These are phyloP conservation scores for Schizopygopsis malacanthus DNA, from an alignment of 2,797 vertebrate genomes.

Conservation along the genomic window DNA sequence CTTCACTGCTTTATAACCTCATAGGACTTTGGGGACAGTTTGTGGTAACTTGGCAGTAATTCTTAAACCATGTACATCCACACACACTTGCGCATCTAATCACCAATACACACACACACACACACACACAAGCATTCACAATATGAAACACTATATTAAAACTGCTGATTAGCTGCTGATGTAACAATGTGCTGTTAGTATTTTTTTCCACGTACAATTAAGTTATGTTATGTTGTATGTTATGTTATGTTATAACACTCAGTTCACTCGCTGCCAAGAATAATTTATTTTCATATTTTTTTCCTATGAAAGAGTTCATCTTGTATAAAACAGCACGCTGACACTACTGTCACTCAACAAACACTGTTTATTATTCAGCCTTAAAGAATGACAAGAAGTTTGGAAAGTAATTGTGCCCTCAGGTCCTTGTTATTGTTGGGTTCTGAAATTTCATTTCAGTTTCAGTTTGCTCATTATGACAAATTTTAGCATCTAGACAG, in stretches of 20 bases:
- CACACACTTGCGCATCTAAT: background rate
- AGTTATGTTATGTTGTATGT: no score
- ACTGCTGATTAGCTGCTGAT: background rate
- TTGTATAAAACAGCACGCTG: background rate
- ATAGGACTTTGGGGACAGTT: background rate
- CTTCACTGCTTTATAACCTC: background rate
- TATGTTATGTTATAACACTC: no score
- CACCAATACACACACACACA: background rate
- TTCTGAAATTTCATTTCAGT: background rate
- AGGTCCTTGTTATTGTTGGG: background rate
- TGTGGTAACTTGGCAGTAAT: background rate
- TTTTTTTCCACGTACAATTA: background rate
- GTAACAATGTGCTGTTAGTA: background rate
- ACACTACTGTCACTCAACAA: background rate
- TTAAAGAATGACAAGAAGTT: background rate
- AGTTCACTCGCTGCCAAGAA: background rate
- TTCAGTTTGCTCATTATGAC: background rate
- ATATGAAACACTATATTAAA: background rate
- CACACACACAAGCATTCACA: background rate
- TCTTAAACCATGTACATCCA: background rate
- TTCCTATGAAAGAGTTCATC: background rate
- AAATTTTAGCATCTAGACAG: background rate
- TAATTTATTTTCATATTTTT: background rate
- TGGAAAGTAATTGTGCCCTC: constrained; percentile 10
- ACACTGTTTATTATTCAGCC: background rate